Evolutionary conservation across 2,113 vertebrate genomes (phyloP), one percentile per base, ranked within the genome.

Genomic region (Notothenia coriiceps): DNA sequence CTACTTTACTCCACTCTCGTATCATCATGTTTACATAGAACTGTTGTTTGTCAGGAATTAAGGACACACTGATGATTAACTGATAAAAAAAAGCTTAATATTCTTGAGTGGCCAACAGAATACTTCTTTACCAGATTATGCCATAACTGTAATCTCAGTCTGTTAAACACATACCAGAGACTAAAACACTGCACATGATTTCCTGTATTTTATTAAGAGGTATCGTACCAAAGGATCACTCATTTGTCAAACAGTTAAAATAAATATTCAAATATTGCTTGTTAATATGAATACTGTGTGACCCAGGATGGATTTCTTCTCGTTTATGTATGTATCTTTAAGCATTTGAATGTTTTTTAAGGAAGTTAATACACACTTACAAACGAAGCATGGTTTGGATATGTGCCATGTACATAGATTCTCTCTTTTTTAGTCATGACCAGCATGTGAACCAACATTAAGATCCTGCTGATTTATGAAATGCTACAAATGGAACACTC

Each of bases 371-470:
- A 15, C 59, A 47, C 25, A 64, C 15, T 51, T 22, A 4, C 15
- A 69, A 40, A 50, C 61, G 9, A 80, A 56, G 57, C 50, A 63
- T 69, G 40, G 40, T 66, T 20, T 65, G 63, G 47, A 46, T 60
- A 52, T 60, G 62, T 80, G 62, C 62, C 17, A 73, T 68, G 55
- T 61, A 61, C 63, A 66, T 15, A 59, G 29, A 57, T 17, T 6
- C 40, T 12, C 29, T 59, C 20, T 50, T 17, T 49, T 54, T 54
- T n/a, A 54, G 6, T 54, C n/a, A 50, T 61, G 2, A 33, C 55
- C 1, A 20, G 56, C 56, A 77, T 60, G 64, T 11, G 52, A 35
- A 33, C 66, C 35, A 22, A 25, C 15, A 29, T 44, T 40, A 10
- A 54, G 18, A 50, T 51, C 25, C 44, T 67, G 49, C 3, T 33